phyloP scores from a whole-genome alignment of 64 coral and sea anemone species.

The Dendrophyllia cribrosa region DNA sequence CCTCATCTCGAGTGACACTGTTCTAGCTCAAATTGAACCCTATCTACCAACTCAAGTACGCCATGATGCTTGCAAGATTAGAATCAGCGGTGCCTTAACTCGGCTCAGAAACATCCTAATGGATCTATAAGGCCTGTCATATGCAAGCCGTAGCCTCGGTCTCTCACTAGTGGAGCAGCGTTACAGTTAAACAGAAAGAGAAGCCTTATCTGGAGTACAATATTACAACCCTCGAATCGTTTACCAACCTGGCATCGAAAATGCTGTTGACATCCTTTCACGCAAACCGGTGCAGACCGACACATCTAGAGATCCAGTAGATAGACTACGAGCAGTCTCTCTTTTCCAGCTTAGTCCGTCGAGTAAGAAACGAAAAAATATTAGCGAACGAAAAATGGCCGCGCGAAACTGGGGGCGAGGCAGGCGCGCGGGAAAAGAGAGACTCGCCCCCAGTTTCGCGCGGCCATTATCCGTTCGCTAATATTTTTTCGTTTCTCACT shows the following conservation, averaged over 20 bases:
- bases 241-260: not conserved
- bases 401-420: no score
- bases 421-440: no score
- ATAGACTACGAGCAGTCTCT: no score
- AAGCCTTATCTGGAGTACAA: not conserved
- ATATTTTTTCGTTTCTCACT: no score
- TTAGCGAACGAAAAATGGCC: no score
- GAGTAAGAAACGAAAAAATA: no score
- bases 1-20: not conserved
- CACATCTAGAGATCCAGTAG: not conserved
- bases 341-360: no score
- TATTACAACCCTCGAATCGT: not conserved
- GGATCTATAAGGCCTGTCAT: conserved; percentile 13
- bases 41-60: not conserved
- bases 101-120: not conserved
- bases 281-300: no score
- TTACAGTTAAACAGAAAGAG: conserved; percentile 12
- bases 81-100: not conserved
- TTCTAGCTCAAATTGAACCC: not conserved
- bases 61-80: not conserved
- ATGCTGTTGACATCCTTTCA: not conserved
- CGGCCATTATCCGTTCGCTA: no score
- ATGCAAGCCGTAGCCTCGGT: conserved; percentile 7
- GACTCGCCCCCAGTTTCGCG: no score
- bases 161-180: not conserved